Base-by-base conservation (phyloP, 2,113 vertebrate genomes). In the Nothobranchius furzeri region DNA sequence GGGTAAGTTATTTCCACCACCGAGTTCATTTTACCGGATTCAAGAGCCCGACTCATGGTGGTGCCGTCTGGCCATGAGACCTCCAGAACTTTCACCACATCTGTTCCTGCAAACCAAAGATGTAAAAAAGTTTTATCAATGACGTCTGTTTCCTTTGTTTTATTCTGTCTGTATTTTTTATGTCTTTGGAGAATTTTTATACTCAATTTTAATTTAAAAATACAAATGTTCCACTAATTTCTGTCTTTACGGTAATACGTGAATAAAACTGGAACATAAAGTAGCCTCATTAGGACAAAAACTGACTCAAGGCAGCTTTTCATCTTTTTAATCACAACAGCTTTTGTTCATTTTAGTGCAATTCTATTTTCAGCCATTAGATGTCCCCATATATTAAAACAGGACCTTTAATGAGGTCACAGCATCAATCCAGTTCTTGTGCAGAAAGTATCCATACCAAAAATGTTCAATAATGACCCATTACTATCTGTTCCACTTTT, bases 41-140 rank as follows among this genome's bases (percentile, higher is more conserved):
- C 79, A 68, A 98, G 87, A 0, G 79, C 63, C 10, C 93, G 94
- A 47, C 88, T 86, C 43, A 84, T 7, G 4, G 91, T 78, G 0
- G 73, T 91, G 64, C 94, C 89, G 0, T 96, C 95, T 0, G 96
- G 95, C 96, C 96, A 97, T 0, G 93, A 95, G 70, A 98, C 95
- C 84, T 96, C 95, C 81, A 98, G 83, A 0, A 94, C 96, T 71
- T 88, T 95, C 68, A 92, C 94, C 73, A 92, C 79, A 0, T 98
- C 95, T 0, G 9, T 91, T 83, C 95, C 96, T 97, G 85, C 17
- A 62, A 78, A 76, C 61, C 40, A 71, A 30, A 30, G 30, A 30
- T 58, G 12, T 17, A 36, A 56, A 6, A 37, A 1, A 20, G 20
- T 20, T 7, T 48, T 48, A n/a, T 15, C n/a, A 1, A n/a, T n/a